Evolutionary conservation across 2,113 vertebrate species (phyloP).

Genomic region (Aspiorhynchus laticeps): DNA sequence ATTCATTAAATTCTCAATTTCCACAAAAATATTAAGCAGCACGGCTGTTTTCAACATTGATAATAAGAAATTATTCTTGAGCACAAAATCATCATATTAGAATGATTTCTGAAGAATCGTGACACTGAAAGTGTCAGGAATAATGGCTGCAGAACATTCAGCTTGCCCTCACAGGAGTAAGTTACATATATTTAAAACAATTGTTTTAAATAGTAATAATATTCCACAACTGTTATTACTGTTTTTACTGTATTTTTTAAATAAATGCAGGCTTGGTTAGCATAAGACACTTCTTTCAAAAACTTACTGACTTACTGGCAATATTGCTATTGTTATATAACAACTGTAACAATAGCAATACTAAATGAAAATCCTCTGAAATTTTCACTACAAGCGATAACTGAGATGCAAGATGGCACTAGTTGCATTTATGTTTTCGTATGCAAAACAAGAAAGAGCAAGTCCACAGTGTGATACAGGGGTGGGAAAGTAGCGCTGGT

Average conservation of each 20-base stretch:
- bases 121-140: not conserved
- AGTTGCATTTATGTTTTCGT: not conserved
- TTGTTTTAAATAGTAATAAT: no score
- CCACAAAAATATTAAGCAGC: not conserved
- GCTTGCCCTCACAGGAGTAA: not conserved
- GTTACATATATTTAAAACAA: not conserved
- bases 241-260: no score
- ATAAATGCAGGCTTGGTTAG: not conserved
- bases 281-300: not conserved
- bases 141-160: not conserved
- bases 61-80: no score
- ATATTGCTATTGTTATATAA: no score
- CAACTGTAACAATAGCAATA: not conserved
- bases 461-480: not conserved
- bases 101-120: not conserved
- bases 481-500: not conserved
- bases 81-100: no score
- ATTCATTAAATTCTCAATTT: not conserved
- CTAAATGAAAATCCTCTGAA: not conserved
- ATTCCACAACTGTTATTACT: no score
- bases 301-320: not conserved
- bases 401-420: not conserved
- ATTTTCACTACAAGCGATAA: not conserved
- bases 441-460: not conserved
- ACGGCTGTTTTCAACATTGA: not conserved